Evolutionary conservation across 2,113 vertebrate genomes (phyloP).

Genomic region (Indri indri): DNA sequence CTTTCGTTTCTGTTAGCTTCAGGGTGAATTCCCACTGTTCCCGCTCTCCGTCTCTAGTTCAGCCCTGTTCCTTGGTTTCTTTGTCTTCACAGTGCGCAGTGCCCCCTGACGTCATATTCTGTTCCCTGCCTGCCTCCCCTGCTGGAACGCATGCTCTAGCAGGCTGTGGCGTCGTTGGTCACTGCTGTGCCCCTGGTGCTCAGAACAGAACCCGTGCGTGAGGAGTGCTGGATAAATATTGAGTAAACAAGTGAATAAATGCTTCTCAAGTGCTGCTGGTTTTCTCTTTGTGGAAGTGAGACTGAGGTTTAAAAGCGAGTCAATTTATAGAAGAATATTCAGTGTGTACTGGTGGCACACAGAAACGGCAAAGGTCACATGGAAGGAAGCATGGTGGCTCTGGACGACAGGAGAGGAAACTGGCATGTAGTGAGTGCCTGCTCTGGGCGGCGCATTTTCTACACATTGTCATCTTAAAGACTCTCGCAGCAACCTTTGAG

Average conservation of each 20-base stretch:
- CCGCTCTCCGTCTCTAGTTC: fast-evolving
- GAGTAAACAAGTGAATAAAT: background rate
- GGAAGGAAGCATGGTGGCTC: background rate
- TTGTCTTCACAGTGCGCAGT: background rate
- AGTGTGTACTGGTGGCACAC: fast-evolving
- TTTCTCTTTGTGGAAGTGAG: background rate
- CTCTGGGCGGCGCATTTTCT: background rate
- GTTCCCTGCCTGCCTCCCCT: background rate
- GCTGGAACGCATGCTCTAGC: fast-evolving
- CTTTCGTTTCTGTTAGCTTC: conserved; percentile 64
- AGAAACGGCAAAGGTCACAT: background rate
- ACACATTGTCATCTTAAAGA: background rate
- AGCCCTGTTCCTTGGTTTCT: background rate
- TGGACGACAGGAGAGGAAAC: background rate
- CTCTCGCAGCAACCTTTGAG: background rate
- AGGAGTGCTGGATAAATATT: background rate
- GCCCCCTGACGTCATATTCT: background rate
- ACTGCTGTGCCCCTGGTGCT: background rate
- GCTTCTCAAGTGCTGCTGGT: background rate
- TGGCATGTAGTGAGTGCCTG: background rate
- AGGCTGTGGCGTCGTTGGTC: too few species aligned
- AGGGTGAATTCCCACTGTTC: background rate
- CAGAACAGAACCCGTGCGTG: background rate
- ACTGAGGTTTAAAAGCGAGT: background rate
- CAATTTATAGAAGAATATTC: background rate